Percentiles rank a stretch among this genome's conserved stretches.
Conservation (phyloP, 1,140 invertebrate species). For the Lasioglossum albipes region DNA sequence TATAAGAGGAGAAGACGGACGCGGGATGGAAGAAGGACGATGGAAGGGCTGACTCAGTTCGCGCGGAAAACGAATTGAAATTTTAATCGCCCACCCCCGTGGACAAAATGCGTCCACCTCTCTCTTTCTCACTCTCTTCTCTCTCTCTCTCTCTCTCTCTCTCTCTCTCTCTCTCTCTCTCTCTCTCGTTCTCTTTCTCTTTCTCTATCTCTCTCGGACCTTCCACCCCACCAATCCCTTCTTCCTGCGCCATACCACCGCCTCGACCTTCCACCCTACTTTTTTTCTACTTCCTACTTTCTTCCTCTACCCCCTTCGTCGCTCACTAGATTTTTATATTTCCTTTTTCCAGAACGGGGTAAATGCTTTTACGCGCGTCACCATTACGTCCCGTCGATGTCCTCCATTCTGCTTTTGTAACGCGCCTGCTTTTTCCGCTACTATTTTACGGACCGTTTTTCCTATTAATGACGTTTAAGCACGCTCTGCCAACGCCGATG, state of each 20-base stretch:
- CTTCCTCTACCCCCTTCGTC: neutral
- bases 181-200: too few relatives aligned
- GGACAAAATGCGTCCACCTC: conserved; percentile 62
- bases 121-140: neutral
- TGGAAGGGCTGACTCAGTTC: conserved; percentile 68
- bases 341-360: conserved; percentile 29
- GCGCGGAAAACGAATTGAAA: conserved; percentile 73
- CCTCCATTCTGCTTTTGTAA: conserved; percentile 28
- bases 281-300: neutral
- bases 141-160: conserved; percentile 1
- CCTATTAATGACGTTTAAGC: neutral
- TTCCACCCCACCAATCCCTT: conserved; percentile 42
- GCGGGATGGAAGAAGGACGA: conserved; percentile 47
- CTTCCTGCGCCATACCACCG: conserved; percentile 30
- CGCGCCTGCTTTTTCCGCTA: conserved; percentile 45
- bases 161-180: too few relatives aligned
- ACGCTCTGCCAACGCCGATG: neutral
- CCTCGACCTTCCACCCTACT: neutral
- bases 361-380: conserved; percentile 64
- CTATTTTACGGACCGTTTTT: conserved; percentile 1
- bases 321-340: neutral
- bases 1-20: conserved; percentile 47
- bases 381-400: conserved; percentile 54
- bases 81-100: conserved; percentile 69
- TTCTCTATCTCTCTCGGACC: conserved; percentile 7